Evolutionary conservation across 2,797 vertebrate genomes (phyloP), one percentile per base, ranked within the genome.

Genomic region (Channa striata): DNA sequence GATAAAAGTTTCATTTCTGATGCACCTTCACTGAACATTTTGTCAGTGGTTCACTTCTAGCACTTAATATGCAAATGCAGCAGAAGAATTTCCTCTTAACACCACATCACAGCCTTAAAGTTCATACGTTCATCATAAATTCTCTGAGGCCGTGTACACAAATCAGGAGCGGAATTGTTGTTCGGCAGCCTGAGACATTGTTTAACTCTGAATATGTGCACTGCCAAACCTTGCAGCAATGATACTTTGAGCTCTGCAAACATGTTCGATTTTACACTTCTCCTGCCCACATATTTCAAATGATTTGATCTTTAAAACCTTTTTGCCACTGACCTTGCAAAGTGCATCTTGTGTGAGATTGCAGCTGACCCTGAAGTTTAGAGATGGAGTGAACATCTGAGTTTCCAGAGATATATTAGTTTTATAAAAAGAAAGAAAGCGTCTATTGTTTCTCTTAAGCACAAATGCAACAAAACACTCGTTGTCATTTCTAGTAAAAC

Each of bases 191-290:
- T 8, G 33, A 68, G 42, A 66, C 46, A 49, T 52, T 75, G 69
- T 69, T 81, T 71, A 71, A 71, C 53, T 73, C 40, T 54, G 58
- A 54, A 42, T 8, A 30, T 43, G 8, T 37, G 8, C 5, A 57
- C 49, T 52, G 67, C 54, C 50, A 75, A 77, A 68, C 58, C 67
- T 73, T 59, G 50, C 61, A 65, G 81, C 58, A 25, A 12, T 59
- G 21, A 47, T 59, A 23, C 69, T 67, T 43, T 47, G 33, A 77
- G 54, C 56, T 64, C 56, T 33, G 5, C 61, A 66, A 63, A 69
- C 44, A 68, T 46, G 46, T 50, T 60, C 11, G 39, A 53, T 50
- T 68, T 61, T 49, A 12, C 61, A 23, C 56, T 78, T 74, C 20
- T 58, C 5, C 77, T 58, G 68, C 53, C 25, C 48, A 20, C 58